These are phyloP conservation scores for Calameuta idolon DNA, from an alignment of 2,888 invertebrate genomes.

Conservation along the genomic window DNA sequence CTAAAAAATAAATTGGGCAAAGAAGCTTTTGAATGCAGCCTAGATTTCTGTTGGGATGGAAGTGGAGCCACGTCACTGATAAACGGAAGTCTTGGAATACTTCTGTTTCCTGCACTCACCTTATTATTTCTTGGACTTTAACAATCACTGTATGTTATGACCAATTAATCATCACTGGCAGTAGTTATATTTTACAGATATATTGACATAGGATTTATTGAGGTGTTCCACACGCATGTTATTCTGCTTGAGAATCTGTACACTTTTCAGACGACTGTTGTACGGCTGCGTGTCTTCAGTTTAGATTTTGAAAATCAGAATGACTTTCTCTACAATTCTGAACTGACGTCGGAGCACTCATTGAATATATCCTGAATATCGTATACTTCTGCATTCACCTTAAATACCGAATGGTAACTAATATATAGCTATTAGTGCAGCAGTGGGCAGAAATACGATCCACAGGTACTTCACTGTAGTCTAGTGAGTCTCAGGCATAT, in stretches of 20 bases:
- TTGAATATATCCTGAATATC: not conserved
- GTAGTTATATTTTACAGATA: not conserved
- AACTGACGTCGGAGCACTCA: not conserved
- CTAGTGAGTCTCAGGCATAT: not conserved
- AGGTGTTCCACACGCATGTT: not conserved
- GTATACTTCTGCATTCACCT: not conserved
- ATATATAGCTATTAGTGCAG: not conserved
- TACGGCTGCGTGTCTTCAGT: not conserved
- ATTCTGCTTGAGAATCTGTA: not conserved
- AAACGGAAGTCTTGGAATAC: not conserved
- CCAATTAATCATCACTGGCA: not conserved
- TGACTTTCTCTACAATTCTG: not conserved
- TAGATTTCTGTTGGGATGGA: constrained; percentile 70
- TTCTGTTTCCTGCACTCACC: not conserved
- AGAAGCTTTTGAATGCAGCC: constrained; percentile 70
- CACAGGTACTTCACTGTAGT: not conserved
- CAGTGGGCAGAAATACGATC: not conserved
- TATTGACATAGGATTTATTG: not conserved
- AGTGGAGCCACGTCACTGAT: constrained; percentile 38
- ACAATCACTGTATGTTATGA: not conserved
- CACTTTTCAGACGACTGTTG: not conserved
- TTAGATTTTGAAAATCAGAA: not conserved
- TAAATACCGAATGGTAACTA: not conserved
- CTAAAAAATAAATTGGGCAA: constrained; percentile 73
- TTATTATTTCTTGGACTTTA: not conserved